Percentiles rank a stretch among this genome's conserved stretches.
phyloP scores from a whole-genome alignment of 64 coral and sea anemone species.

The Trachythela sp. region DNA sequence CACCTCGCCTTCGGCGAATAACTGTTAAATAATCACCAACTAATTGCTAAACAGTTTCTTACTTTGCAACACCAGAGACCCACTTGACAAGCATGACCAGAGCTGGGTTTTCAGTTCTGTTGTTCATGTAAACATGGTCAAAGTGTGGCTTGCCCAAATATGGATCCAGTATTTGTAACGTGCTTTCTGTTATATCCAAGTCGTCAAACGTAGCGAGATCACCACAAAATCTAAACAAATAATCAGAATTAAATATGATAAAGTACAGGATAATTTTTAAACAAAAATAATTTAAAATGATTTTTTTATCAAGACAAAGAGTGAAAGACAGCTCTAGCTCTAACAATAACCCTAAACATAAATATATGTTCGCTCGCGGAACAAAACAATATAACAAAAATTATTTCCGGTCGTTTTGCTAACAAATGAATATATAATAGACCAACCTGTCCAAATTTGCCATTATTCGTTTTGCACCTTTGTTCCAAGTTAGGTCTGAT shows the following conservation, averaged over 20 bases:
- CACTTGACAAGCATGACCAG: conserved; percentile 75
- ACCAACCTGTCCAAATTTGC: conserved; percentile 90
- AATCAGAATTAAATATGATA: not conserved
- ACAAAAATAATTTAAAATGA: no score
- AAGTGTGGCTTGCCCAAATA: conserved; percentile 96
- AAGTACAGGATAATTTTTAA: not conserved
- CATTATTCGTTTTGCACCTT: conserved; percentile 97
- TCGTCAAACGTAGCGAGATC: conserved; percentile 85
- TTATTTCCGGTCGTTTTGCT: no score
- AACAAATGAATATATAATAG: no score
- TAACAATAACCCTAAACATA: no score
- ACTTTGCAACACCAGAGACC: conserved; percentile 89
- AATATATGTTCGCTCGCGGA: no score
- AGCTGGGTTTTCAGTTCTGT: conserved; percentile 76
- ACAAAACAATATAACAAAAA: no score
- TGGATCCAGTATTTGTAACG: conserved; percentile 75
- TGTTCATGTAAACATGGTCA: conserved; percentile 67
- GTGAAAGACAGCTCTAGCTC: no score
- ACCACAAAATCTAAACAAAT: conserved; percentile 65
- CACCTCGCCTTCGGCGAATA: not conserved
- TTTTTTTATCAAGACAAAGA: not conserved
- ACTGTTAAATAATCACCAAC: not conserved
- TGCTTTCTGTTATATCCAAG: conserved; percentile 65
- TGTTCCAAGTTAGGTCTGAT: conserved; percentile 97
- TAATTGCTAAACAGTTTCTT: not conserved